Evolutionary conservation across 2,888 invertebrate genomes (phyloP), one percentile per base, ranked within the genome.

Genomic region (Xestobium rufovillosum): DNA sequence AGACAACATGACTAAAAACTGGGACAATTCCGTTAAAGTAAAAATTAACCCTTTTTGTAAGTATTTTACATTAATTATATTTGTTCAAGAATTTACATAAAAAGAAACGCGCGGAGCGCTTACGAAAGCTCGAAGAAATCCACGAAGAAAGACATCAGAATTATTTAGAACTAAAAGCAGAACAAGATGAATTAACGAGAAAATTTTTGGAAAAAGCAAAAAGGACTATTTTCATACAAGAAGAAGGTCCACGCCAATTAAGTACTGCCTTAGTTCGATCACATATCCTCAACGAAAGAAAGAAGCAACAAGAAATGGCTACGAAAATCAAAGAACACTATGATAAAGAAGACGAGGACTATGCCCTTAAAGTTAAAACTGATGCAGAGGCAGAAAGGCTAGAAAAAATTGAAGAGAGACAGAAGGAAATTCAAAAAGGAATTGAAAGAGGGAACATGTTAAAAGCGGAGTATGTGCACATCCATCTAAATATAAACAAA

Each of bases 21-120:
- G 68, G 69, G 60, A 57, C n/a, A 63, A 66, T 27, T 66, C 66
- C 0, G 50, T 64, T 23, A 61, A 67, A 52, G 66, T 65, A 51
- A 40, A 27, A 30, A 8, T 4, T 8, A 13, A 16, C 9, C 36
- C 31, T 26, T 29, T 40, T 19, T 41, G 37, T 13, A 39, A 43
- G 34, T 14, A 19, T 11, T 14, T 15, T 28, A 31, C 14, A 29
- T 31, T 9, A n/a, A n/a, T n/a, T n/a, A n/a, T n/a, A n/a, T n/a
- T n/a, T n/a, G n/a, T 39, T 41, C 29, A 36, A 56, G 54, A 57
- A 56, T 39, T 45, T 57, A 3, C 39, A 54, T 14, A 45, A 45
- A 35, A 43, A 49, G 16, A 56, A 51, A 43, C 52, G 53, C 29
- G 47, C 53, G 38, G 55, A 55, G 31, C 41, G 48, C 3, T 4